Conservation (phyloP, 2,888 invertebrate species). For the Patella pellucida region DNA sequence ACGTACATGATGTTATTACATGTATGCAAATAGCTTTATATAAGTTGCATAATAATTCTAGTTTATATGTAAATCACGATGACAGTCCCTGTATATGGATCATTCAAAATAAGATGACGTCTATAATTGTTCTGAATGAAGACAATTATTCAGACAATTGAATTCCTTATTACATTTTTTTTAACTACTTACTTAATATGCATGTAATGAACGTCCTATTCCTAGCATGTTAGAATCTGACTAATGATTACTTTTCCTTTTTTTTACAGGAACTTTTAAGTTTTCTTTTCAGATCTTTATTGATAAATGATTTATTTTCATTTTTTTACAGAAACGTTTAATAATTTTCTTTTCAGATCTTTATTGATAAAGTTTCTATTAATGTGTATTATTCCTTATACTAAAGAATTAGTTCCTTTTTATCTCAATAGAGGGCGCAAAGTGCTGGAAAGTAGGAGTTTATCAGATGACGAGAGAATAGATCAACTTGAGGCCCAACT, state of each 20-base stretch:
- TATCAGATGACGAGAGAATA: slow-evolving; percentile 99
- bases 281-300: not conserved
- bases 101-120: no score
- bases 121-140: no score
- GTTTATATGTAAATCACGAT: no score
- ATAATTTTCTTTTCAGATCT: slow-evolving; percentile 1
- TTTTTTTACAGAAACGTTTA: slow-evolving; percentile 6
- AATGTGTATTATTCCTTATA: not conserved
- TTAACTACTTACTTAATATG: no score
- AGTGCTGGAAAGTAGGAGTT: slow-evolving; percentile 99
- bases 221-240: no score
- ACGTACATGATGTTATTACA: no score
- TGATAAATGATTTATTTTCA: not conserved
- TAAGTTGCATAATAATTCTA: no score
- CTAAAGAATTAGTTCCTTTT: slow-evolving; percentile 2
- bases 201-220: no score
- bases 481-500: slow-evolving; percentile 98
- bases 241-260: not conserved
- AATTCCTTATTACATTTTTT: no score
- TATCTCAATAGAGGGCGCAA: slow-evolving; percentile 88
- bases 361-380: not conserved
- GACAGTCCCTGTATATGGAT: no score
- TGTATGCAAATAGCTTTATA: no score
- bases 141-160: no score
- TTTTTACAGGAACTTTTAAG: slow-evolving; percentile 6